These are phyloP conservation scores for Branchipolynoe longqiensis DNA, from an alignment of 2,888 invertebrate species.

Conservation along the genomic window DNA sequence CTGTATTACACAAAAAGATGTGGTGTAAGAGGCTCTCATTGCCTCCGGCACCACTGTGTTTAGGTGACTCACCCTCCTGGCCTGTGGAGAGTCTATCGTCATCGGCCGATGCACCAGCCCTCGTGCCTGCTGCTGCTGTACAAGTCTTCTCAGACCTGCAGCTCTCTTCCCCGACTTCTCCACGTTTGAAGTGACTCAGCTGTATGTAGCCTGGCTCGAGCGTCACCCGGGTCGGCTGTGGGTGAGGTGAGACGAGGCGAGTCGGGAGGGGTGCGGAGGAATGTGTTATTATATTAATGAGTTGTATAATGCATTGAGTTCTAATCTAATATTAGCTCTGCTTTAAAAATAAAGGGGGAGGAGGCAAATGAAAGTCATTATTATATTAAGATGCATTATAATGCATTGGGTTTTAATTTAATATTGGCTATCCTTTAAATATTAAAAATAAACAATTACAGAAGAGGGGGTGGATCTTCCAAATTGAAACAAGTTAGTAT, in stretches of 20 bases:
- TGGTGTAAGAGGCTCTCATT: too few species aligned
- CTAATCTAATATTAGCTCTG: not conserved
- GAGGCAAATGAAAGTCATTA: too few species aligned
- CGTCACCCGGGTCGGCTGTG: not conserved
- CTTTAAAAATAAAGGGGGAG: too few species aligned
- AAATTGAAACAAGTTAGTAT: too few species aligned
- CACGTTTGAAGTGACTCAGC: slow-evolving; percentile 11
- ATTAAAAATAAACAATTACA: too few species aligned
- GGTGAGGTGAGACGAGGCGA: not conserved
- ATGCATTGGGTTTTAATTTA: too few species aligned
- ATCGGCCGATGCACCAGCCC: slow-evolving; percentile 26
- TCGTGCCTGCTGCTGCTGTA: not conserved
- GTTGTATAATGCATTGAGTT: not conserved
- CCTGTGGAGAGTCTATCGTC: slow-evolving; percentile 45
- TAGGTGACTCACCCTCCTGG: slow-evolving; percentile 23
- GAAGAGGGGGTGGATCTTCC: too few species aligned
- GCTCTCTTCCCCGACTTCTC: not conserved
- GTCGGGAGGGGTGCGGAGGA: not conserved
- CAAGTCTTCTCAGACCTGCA: not conserved
- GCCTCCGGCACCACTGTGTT: too few species aligned
- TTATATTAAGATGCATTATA: too few species aligned
- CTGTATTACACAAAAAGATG: too few species aligned
- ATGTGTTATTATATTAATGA: not conserved
- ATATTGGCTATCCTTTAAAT: too few species aligned
- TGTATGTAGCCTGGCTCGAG: not conserved